phyloP scores from a whole-genome alignment of 2,113 vertebrate genomes.

The Mustelus asterias region DNA sequence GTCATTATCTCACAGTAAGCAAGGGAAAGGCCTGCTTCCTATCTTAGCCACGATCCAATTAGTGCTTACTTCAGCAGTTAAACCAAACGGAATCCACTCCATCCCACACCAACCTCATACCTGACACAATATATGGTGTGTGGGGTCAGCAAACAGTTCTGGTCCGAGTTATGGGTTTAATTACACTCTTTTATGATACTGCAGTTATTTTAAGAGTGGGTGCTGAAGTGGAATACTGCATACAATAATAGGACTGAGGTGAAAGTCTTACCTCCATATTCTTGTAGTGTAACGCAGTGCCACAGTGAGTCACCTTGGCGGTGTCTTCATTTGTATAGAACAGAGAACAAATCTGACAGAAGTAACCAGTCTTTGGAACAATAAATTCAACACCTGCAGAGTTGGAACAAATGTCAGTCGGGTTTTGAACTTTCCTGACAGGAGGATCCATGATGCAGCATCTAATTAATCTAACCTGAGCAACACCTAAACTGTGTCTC shows the following conservation, averaged over 20 bases:
- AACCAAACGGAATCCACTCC: background rate
- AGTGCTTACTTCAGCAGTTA: background rate
- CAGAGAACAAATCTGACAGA: conserved; percentile 70
- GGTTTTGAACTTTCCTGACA: background rate
- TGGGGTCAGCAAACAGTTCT: background rate
- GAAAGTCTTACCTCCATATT: conserved; percentile 57
- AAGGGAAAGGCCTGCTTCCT: background rate
- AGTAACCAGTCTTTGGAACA: conserved; percentile 64
- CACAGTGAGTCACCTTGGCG: conserved; percentile 65
- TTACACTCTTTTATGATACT: background rate
- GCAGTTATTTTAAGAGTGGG: background rate
- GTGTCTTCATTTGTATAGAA: conserved; percentile 59
- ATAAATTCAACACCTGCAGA: conserved; percentile 63
- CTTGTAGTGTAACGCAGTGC: conserved; percentile 55
- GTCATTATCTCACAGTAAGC: background rate
- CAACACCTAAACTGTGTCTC: background rate
- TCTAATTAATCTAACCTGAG: background rate
- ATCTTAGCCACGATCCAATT: background rate
- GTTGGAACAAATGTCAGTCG: background rate
- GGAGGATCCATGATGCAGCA: background rate
- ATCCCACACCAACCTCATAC: background rate
- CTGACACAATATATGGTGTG: background rate
- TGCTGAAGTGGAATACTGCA: background rate
- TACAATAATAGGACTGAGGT: background rate
- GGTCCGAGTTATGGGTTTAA: background rate